These are phyloP conservation scores for Popillia japonica DNA, from an alignment of 1,140 invertebrate genomes.

Conservation along the genomic window DNA sequence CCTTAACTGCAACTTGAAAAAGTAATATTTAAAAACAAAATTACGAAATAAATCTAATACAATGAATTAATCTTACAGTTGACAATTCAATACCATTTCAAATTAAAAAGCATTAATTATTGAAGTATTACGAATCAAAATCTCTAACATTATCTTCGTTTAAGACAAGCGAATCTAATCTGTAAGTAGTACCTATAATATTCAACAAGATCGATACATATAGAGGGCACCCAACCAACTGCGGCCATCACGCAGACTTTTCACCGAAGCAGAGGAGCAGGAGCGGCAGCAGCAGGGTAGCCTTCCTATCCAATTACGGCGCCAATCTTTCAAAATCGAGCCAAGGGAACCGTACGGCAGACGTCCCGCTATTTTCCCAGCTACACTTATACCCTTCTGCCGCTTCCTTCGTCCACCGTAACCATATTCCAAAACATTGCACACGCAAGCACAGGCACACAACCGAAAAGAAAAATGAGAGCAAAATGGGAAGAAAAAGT, in stretches of 20 bases:
- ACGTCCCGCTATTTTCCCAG: not conserved
- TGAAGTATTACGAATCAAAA: no score
- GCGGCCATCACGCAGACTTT: not conserved
- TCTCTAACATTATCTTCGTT: no score
- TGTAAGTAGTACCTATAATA: not conserved
- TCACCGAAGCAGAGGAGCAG: not conserved
- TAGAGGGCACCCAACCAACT: not conserved
- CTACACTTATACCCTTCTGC: not conserved
- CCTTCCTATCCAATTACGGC: slow-evolving; percentile 48
- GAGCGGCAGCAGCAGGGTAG: slow-evolving; percentile 36
- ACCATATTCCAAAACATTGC: not conserved
- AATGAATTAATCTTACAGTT: no score
- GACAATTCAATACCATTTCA: no score
- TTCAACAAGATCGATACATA: not conserved
- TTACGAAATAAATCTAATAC: no score
- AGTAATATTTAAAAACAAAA: no score
- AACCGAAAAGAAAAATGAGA: not conserved
- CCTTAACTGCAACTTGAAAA: no score
- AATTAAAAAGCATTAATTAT: no score
- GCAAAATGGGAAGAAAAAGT: not conserved
- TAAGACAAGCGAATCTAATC: no score
- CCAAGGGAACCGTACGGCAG: slow-evolving; percentile 39
- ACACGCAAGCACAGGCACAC: not conserved
- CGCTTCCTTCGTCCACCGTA: not conserved
- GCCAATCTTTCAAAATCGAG: slow-evolving; percentile 48